Conservation (phyloP, 2,113 vertebrate species). For the Fregetta grallaria region DNA sequence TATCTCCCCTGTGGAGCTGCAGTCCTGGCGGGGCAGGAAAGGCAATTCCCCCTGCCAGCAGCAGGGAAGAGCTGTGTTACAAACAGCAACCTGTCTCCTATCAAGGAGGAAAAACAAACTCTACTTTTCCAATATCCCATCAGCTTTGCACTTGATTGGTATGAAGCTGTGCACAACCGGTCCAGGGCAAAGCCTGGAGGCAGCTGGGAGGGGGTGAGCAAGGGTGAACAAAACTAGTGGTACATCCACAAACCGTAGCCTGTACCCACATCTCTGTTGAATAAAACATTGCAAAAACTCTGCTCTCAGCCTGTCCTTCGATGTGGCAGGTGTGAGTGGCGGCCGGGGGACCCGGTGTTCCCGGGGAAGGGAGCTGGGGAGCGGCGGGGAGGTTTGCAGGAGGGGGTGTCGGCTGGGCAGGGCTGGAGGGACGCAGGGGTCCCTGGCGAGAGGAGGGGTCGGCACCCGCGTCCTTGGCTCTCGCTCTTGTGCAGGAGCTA, state of each 20-base stretch:
- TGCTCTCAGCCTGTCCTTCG: too few relatives aligned
- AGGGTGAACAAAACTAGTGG: not conserved
- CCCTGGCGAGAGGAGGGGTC: not conserved
- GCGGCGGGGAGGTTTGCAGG: not conserved
- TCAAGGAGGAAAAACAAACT: not conserved
- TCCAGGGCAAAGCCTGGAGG: not conserved
- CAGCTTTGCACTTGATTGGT: not conserved
- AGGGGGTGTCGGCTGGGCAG: not conserved
- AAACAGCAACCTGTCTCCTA: not conserved
- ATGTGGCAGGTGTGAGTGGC: not conserved
- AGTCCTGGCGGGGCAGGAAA: not conserved
- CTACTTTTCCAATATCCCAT: not conserved
- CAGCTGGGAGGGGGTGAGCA: not conserved
- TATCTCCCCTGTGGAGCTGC: not conserved
- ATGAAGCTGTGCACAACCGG: not conserved
- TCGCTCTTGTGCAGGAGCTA: rapidly evolving
- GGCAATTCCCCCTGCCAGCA: not conserved
- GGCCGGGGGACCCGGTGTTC: rapidly evolving
- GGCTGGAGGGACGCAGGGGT: not conserved
- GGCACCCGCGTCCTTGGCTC: not conserved
- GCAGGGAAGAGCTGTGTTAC: not conserved
- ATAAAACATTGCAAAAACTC: not conserved
- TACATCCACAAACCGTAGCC: rapidly evolving
- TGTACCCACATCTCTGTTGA: rapidly evolving
- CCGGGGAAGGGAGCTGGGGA: not conserved